Evolutionary conservation across 1,140 invertebrate species (phyloP).

Genomic region (Ceratoteleas bidentatus): DNA sequence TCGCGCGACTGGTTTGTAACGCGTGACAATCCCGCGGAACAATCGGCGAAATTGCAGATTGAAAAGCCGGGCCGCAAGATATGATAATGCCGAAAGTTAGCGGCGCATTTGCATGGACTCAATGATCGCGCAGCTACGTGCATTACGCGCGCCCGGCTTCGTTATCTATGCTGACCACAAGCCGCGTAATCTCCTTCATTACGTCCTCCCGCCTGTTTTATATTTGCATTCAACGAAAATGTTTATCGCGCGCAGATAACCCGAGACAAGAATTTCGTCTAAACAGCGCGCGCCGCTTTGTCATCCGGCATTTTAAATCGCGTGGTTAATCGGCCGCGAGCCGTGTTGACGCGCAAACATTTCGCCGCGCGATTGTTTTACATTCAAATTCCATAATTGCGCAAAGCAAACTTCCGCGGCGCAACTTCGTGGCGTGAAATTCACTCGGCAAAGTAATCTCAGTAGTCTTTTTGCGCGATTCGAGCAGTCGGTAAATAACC

Average conservation of each 20-base stretch:
- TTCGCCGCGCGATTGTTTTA: constrained; percentile 3
- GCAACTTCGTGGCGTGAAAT: no score
- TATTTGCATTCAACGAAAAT: constrained; percentile 79
- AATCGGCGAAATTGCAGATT: constrained; percentile 37
- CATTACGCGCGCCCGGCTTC: constrained; percentile 60
- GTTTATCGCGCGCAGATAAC: constrained; percentile 62
- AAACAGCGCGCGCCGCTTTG: no score
- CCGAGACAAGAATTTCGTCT: no score
- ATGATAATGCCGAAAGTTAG: constrained; percentile 75
- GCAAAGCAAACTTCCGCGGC: constrained; percentile 8
- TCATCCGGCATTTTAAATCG: constrained; percentile 1
- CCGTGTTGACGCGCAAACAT: neutral
- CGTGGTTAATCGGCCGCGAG: neutral
- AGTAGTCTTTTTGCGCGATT: no score
- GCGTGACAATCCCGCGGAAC: constrained; percentile 18
- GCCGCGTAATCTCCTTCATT: constrained; percentile 79
- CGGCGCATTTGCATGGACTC: constrained; percentile 69
- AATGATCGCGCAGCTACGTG: constrained; percentile 44
- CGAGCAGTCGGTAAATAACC: no score
- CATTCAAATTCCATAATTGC: constrained; percentile 22
- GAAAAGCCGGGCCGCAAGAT: constrained; percentile 40
- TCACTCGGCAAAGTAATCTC: no score
- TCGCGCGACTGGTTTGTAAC: neutral
- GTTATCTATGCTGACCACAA: constrained; percentile 79
- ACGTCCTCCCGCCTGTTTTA: constrained; percentile 74